Evolutionary conservation across 2,888 invertebrate genomes (phyloP), one percentile per base, ranked within the genome.

Genomic region (Conchocele bisecta): DNA sequence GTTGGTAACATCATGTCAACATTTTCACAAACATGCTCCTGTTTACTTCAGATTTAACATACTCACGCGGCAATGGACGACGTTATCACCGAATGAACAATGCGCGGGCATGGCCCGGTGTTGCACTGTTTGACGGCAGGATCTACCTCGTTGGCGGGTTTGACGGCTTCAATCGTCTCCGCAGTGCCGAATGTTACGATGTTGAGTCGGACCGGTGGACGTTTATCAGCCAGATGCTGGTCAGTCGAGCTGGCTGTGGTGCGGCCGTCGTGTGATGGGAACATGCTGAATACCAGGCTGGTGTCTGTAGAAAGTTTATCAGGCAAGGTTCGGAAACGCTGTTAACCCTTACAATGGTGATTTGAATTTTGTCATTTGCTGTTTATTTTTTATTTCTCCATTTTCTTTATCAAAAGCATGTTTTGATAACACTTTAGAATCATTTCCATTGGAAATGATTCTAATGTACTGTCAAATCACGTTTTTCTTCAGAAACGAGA

Each of bases 151-250:
- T 98, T 41, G 96, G 98, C 35, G 98, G 98, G 0, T 98, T 98
- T 92, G 98, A 98, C 92, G 98, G 98, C n/a, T 96, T 96, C 11
- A 93, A 96, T 84, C 97, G 98, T 58, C 94, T 97, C 22, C 96
- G 97, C 92, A 96, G 96, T 68, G 97, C 97, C 2, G 98, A 98
- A 93, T 94, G 96, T 22, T 98, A 94, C 91, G 95, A 96, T 90
- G 94, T 95, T 0, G 94, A 94, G 80, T 93, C 93, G 1, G 94
- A 94, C 89, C 92, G 92, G 29, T 98, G 98, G 98, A 93, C 93
- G 22, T 93, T 95, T 1, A 96, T 97, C 7, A 94, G 94, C 31
- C 95, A 96, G 85, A 96, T 97, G 96, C 93, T 94, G 6, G 93
- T 95, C 64, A 97, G 97, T 91, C 94, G 98, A 28, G 94, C 98